Conservation (phyloP, 2,797 vertebrate genomes). For the Naso thynnoides region DNA sequence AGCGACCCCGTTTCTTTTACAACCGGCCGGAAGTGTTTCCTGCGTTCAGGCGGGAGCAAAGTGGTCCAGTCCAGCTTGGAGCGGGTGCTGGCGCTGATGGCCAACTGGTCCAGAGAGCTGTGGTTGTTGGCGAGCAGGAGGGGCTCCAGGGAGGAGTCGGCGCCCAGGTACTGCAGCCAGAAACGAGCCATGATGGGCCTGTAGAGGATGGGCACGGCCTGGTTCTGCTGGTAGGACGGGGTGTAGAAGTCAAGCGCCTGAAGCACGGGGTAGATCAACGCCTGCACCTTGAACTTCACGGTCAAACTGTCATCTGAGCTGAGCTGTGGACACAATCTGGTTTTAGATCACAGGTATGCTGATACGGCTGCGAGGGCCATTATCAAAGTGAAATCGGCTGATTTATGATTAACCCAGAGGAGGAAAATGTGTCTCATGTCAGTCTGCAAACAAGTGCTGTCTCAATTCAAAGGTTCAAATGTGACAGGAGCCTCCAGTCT, state of each 20-base stretch:
- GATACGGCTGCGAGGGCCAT: too few relatives aligned
- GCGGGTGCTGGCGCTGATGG: slow-evolving; percentile 62
- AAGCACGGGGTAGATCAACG: slow-evolving; percentile 94
- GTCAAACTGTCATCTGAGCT: slow-evolving; percentile 79
- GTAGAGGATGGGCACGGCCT: slow-evolving; percentile 88
- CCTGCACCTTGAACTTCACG: slow-evolving; percentile 89
- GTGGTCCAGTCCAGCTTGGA: slow-evolving; percentile 89
- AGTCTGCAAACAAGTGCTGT: too few relatives aligned
- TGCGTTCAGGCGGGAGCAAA: slow-evolving; percentile 84
- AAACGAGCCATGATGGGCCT: slow-evolving; percentile 88
- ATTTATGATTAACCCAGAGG: too few relatives aligned
- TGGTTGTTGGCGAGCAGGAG: slow-evolving; percentile 93
- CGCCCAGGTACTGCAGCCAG: slow-evolving; percentile 94
- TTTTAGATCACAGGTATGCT: too few relatives aligned
- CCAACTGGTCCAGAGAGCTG: slow-evolving; percentile 86
- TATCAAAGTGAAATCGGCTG: too few relatives aligned
- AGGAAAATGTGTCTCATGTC: too few relatives aligned
- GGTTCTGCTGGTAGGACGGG: slow-evolving; percentile 95
- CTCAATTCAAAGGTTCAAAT: too few relatives aligned
- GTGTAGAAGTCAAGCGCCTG: slow-evolving; percentile 96
- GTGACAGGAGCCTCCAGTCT: too few relatives aligned
- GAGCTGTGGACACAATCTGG: slow-evolving; percentile 84
- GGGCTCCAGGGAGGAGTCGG: slow-evolving; percentile 82
- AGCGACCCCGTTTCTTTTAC: slow-evolving; percentile 79
- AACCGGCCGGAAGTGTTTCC: slow-evolving; percentile 87